Conservation (phyloP, 2,888 invertebrate species). For the Agonopterix arenella region DNA sequence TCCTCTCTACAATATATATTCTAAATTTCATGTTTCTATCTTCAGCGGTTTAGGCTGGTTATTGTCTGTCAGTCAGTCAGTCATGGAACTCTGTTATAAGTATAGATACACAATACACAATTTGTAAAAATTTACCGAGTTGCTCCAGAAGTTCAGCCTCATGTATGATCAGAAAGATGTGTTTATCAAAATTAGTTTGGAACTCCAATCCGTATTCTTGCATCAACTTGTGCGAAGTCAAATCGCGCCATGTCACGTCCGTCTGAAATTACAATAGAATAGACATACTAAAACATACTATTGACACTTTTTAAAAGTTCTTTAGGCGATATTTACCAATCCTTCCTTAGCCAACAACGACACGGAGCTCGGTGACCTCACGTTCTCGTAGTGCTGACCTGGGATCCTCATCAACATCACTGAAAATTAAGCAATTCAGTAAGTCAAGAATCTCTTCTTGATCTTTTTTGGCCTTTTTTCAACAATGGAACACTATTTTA, state of each 20-base stretch:
- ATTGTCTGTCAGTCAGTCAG: too few species aligned
- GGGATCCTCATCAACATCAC: slow-evolving; percentile 71
- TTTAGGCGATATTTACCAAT: slow-evolving; percentile 34
- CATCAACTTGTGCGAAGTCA: slow-evolving; percentile 81
- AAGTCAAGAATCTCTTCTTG: too few species aligned
- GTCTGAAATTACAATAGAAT: slow-evolving; percentile 31
- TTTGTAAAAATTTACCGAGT: slow-evolving; percentile 60
- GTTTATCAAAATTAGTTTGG: slow-evolving; percentile 79
- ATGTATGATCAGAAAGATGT: slow-evolving; percentile 81
- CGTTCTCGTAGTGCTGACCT: slow-evolving; percentile 68
- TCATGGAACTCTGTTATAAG: too few species aligned
- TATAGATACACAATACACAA: too few species aligned
- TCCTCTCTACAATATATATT: too few species aligned
- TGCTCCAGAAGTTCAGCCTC: slow-evolving; percentile 87
- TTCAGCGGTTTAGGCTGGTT: too few species aligned
- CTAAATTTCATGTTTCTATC: too few species aligned
- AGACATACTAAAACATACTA: too few species aligned
- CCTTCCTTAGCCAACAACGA: slow-evolving; percentile 67
- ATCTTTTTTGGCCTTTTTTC: too few species aligned
- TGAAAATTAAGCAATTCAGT: slow-evolving; percentile 15
- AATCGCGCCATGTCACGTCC: slow-evolving; percentile 81
- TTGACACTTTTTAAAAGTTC: too few species aligned
- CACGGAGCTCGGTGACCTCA: slow-evolving; percentile 61
- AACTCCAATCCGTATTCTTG: slow-evolving; percentile 82
- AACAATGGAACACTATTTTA: too few species aligned